These are phyloP conservation scores for Sarcophaga bullata DNA, from an alignment of 1,140 invertebrate species.

Conservation along the genomic window DNA sequence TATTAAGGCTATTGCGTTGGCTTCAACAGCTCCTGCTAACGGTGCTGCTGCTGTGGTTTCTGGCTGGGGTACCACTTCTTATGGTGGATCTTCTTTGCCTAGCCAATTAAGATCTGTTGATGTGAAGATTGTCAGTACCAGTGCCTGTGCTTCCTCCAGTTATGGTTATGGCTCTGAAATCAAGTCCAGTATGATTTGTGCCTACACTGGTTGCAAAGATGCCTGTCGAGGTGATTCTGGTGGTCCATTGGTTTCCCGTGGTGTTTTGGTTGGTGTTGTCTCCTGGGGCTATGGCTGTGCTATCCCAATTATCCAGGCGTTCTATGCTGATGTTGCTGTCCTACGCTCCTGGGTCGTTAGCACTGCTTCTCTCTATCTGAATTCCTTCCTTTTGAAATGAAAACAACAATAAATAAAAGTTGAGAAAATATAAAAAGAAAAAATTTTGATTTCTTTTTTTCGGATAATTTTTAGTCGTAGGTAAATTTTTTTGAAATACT, in stretches of 20 bases:
- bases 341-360: conserved; percentile 70
- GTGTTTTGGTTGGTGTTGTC: too few species aligned
- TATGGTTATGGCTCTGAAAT: conserved; percentile 53
- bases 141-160: conserved; percentile 44
- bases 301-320: conserved; percentile 54
- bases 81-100: conserved; percentile 47
- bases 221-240: conserved; percentile 66
- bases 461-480: too few species aligned
- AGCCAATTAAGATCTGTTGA: conserved; percentile 52
- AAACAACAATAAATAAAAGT: too few species aligned
- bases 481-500: too few species aligned
- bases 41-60: conserved; percentile 59
- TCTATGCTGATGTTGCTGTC: conserved; percentile 68
- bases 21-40: conserved; percentile 50
- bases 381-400: too few species aligned
- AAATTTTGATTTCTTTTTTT: too few species aligned
- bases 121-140: conserved; percentile 48
- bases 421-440: too few species aligned
- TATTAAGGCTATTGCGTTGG: conserved; percentile 63
- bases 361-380: conserved; percentile 47
- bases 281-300: conserved; percentile 67
- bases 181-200: conserved; percentile 65
- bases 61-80: conserved; percentile 66
- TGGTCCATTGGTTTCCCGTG: conserved; percentile 63
- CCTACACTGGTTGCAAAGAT: conserved; percentile 52